A percentile compares a stretch with the other conserved stretches of the same genome.
Evolutionary conservation across 2,888 invertebrate genomes (phyloP).

Genomic region (Papilio elwesi): DNA sequence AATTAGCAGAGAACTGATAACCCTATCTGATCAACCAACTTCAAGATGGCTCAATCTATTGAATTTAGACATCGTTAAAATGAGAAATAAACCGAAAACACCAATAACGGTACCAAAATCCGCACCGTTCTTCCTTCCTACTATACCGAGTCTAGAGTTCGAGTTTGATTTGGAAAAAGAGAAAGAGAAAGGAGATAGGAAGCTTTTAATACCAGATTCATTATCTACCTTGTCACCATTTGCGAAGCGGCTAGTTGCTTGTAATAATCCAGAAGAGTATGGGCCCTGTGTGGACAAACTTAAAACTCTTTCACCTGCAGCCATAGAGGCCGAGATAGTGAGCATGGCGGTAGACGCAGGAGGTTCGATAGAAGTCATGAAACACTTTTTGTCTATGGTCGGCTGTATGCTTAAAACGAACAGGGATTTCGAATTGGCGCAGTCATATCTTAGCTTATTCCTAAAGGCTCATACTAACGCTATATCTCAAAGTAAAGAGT

Average conservation of each 20-base stretch:
- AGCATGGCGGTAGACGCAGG: constrained; percentile 90
- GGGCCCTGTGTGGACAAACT: constrained; percentile 83
- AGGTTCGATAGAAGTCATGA: constrained; percentile 88
- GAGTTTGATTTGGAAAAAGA: constrained; percentile 89
- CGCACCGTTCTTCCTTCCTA: constrained; percentile 98
- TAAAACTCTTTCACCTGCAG: constrained; percentile 91
- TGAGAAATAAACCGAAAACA: constrained; percentile 94
- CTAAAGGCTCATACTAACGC: constrained; percentile 90
- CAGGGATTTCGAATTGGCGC: constrained; percentile 94
- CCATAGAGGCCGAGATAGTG: constrained; percentile 94
- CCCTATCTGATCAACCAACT: constrained; percentile 92
- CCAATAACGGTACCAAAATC: constrained; percentile 92
- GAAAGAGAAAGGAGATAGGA: constrained; percentile 71
- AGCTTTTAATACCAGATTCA: constrained; percentile 82
- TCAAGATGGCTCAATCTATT: constrained; percentile 97
- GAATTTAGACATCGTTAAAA: constrained; percentile 93
- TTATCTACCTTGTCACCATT: constrained; percentile 88
- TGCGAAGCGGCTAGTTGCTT: constrained; percentile 85
- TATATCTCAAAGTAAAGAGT: constrained; percentile 81
- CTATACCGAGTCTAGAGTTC: constrained; percentile 91
- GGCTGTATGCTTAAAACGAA: constrained; percentile 88
- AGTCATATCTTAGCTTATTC: constrained; percentile 95
- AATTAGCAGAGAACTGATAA: constrained; percentile 90
- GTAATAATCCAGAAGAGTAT: constrained; percentile 80
- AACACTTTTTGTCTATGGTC: constrained; percentile 91